Conservation (phyloP, 2,113 vertebrate species). For the Potamarius usumacintae region DNA sequence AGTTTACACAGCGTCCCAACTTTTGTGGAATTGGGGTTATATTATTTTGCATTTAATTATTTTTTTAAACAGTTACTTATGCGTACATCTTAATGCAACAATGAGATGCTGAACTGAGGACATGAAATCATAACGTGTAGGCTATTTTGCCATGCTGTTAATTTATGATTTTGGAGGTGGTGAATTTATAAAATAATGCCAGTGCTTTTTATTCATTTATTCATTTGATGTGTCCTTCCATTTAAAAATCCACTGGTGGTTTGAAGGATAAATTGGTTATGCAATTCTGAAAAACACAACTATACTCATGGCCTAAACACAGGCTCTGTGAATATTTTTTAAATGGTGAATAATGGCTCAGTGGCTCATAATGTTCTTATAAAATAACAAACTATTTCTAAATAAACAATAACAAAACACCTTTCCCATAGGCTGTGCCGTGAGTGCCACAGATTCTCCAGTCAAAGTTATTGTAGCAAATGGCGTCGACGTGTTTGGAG, state of each 20-base stretch:
- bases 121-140: not conserved
- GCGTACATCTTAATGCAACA: not conserved
- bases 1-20: too few species aligned
- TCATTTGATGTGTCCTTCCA: not conserved
- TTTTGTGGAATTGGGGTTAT: too few species aligned
- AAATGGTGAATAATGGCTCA: not conserved
- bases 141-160: not conserved
- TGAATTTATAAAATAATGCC: not conserved
- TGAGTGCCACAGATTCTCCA: slow-evolving; percentile 78
- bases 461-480: slow-evolving; percentile 78
- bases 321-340: not conserved
- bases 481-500: slow-evolving; percentile 53
- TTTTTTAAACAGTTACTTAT: not conserved
- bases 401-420: slow-evolving; percentile 52
- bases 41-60: not conserved
- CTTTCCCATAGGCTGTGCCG: slow-evolving; percentile 76
- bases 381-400: not conserved
- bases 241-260: not conserved
- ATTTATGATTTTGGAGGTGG: not conserved
- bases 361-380: not conserved
- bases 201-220: not conserved
- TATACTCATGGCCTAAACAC: not conserved
- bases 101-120: not conserved
- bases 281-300: not conserved
- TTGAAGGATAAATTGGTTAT: not conserved